Evolutionary conservation across 2,113 vertebrate genomes (phyloP), one percentile per base, ranked within the genome.

Genomic region (Copsychus sechellarum): DNA sequence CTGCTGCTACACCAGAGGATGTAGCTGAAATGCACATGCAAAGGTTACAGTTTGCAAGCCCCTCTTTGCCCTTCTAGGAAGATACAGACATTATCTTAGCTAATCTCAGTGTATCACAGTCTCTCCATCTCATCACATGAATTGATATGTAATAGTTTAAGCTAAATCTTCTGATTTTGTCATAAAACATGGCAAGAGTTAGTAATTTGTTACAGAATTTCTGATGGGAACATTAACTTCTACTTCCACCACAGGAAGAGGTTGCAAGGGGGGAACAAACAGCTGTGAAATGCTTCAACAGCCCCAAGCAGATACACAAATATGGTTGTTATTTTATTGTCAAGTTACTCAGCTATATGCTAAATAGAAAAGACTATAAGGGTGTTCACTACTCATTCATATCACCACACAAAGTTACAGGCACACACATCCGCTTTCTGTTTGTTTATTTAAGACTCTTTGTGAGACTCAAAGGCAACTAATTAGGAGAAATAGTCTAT

Each of bases 371-470:
- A 84, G 33, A 43, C 72, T 66, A 2, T 24, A 51, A 48, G 82
- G 57, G 53, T 82, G 42, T 34, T 92, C 72, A 64, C 72, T 79
- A 11, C 28, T 83, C 67, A 80, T 61, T 93, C 53, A 47, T 66
- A 77, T 42, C 64, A 66, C 28, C 47, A 74, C 4, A 5, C 33
- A 65, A 80, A 95, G 81, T 91, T 81, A 81, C 38, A 67, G 2
- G 24, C 77, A 79, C 60, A 71, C 36, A 84, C 76, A 84, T 88
- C 72, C 14, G 1, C 76, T 90, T 86, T 77, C 80, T 86, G 88
- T 93, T 95, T 94, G 60, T 94, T 95, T 95, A 72, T 79, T 88
- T 73, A 92, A 90, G 80, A 81, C 47, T 71, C 89, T 87, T 36
- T 92, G 51, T 86, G 66, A 91, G 65, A 81, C 61, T 92, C 76